Conservation (phyloP, 2,797 vertebrate species). For the Pangasius macronema region DNA sequence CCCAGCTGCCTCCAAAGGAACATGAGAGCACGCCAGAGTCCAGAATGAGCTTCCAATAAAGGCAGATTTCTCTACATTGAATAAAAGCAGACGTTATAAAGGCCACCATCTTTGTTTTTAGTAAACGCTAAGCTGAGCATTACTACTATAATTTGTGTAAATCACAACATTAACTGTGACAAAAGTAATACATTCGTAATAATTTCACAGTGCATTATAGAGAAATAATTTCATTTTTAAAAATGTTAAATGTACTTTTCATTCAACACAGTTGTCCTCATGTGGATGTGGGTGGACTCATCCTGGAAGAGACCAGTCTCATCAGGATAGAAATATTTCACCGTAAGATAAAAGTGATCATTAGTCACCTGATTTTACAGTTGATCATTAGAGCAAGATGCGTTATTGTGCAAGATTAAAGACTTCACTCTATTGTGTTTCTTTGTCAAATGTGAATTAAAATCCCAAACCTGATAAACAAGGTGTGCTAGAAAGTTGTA, state of each 20-base stretch:
- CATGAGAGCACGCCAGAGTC: not conserved
- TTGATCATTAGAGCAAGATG: not conserved
- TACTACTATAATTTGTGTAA: not conserved
- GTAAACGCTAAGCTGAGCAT: not conserved
- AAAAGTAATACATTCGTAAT: not conserved
- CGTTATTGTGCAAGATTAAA: no score
- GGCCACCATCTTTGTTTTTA: not conserved
- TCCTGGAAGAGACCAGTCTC: not conserved
- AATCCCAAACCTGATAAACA: not conserved
- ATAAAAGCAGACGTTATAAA: not conserved
- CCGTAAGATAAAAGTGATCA: not conserved
- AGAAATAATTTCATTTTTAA: not conserved
- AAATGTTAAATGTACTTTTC: not conserved
- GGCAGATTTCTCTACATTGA: not conserved
- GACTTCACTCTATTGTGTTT: not conserved
- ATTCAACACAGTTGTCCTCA: not conserved
- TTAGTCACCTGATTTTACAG: not conserved
- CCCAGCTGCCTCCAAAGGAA: not conserved
- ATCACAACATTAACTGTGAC: not conserved
- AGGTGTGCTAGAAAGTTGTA: not conserved
- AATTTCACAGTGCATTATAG: not conserved
- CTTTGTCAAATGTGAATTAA: not conserved
- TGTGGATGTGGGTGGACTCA: not conserved
- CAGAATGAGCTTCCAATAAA: not conserved
- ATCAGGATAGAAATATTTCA: not conserved